phyloP scores from a whole-genome alignment of 2,888 invertebrate species.

The Dicyrtoma fusca region DNA sequence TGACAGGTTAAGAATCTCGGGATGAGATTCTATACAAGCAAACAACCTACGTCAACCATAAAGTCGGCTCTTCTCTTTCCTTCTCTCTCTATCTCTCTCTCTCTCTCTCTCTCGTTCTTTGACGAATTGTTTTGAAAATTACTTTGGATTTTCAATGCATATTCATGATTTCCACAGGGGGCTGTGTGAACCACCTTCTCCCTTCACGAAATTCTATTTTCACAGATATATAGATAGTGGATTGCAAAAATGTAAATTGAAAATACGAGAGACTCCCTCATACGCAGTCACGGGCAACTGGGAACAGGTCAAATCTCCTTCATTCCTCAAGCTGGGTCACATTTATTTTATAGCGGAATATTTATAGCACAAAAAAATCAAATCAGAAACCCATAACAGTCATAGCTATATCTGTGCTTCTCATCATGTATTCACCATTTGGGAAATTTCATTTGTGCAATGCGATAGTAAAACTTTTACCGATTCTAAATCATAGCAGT shows the following conservation, averaged over 20 bases:
- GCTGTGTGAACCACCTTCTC: constrained; percentile 21
- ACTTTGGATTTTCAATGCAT: constrained; percentile 44
- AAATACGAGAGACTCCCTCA: not conserved
- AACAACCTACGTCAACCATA: constrained; percentile 23
- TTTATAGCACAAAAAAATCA: too few relatives aligned
- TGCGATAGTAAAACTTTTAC: too few relatives aligned
- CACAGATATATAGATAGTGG: not conserved
- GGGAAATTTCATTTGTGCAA: too few relatives aligned
- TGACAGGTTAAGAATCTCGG: constrained; percentile 24
- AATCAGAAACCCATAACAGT: too few relatives aligned
- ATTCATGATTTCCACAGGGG: constrained; percentile 56
- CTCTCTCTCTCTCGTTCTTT: constrained; percentile 14
- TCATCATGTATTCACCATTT: too few relatives aligned
- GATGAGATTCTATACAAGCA: constrained; percentile 18
- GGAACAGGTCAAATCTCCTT: too few relatives aligned
- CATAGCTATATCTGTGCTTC: too few relatives aligned
- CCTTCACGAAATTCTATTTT: not conserved
- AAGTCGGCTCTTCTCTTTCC: constrained; percentile 23
- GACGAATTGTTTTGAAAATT: constrained; percentile 45
- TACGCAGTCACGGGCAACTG: too few relatives aligned
- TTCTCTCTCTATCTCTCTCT: constrained; percentile 8
- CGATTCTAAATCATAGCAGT: too few relatives aligned
- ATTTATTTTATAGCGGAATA: too few relatives aligned
- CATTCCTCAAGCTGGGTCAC: too few relatives aligned
- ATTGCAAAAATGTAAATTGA: not conserved